These are phyloP conservation scores for Danio aesculapii DNA, from an alignment of 2,797 vertebrate genomes.

Conservation along the genomic window DNA sequence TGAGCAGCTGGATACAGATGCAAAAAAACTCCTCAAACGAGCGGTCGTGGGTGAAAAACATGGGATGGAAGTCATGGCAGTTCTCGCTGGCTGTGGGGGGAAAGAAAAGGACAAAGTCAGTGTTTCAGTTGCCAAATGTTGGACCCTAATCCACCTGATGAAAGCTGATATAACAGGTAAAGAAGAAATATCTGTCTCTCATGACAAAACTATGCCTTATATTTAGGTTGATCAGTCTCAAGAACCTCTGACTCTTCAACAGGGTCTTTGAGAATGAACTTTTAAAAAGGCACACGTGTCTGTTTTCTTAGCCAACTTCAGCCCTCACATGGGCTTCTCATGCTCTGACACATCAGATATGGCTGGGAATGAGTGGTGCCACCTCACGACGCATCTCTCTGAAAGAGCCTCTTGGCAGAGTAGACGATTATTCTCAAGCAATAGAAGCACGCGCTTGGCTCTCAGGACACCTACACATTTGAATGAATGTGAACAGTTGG, in stretches of 20 bases:
- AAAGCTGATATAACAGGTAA: not conserved
- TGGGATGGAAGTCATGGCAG: conserved; percentile 98
- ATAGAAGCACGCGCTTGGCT: conserved; percentile 44
- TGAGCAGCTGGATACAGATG: conserved; percentile 97
- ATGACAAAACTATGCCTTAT: not conserved
- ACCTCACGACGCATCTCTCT: conserved; percentile 41
- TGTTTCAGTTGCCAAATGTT: conserved; percentile 8
- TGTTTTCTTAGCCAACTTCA: conserved; percentile 30
- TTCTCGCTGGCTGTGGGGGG: conserved; percentile 91
- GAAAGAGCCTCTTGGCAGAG: conserved; percentile 37
- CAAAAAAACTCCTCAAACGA: conserved; percentile 98
- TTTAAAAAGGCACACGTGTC: conserved; percentile 25
- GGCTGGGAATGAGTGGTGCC: conserved; percentile 12
- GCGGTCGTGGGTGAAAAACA: conserved; percentile 98
- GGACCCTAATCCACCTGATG: conserved; percentile 15
- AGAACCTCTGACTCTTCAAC: conserved; percentile 4
- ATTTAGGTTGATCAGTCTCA: not conserved
- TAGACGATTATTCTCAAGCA: conserved; percentile 39
- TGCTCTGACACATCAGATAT: conserved; percentile 25
- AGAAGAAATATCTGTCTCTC: not conserved
- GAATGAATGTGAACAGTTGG: conserved; percentile 32
- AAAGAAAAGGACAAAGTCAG: not conserved
- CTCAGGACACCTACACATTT: conserved; percentile 55
- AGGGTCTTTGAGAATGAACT: not conserved
- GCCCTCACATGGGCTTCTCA: conserved; percentile 48